phyloP scores from a whole-genome alignment of 2,888 invertebrate species.

The Artemia sinica region DNA sequence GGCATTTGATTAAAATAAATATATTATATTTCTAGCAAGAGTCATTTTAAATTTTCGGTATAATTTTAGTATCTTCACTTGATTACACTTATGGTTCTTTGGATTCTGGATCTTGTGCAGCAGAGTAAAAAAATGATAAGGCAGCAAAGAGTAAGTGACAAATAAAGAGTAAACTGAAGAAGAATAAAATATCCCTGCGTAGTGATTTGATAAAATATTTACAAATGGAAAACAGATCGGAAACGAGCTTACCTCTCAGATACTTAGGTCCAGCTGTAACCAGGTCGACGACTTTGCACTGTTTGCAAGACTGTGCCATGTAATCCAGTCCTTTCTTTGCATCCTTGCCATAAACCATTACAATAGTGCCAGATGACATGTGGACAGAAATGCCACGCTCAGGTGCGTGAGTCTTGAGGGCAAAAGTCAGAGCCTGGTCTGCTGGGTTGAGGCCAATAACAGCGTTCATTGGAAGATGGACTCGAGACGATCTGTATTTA shows the following conservation, averaged over 20 bases:
- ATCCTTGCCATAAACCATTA: constrained; percentile 23
- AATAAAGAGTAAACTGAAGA: too few relatives aligned
- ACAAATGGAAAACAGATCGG: neutral
- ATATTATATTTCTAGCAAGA: too few relatives aligned
- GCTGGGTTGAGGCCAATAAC: constrained; percentile 19
- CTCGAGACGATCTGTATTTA: constrained; percentile 19
- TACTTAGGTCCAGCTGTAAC: constrained; percentile 26
- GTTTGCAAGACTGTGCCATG: constrained; percentile 26
- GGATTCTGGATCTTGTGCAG: too few relatives aligned
- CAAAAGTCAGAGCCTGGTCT: constrained; percentile 15
- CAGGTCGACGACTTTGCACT: constrained; percentile 24
- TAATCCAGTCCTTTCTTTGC: constrained; percentile 23
- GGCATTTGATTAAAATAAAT: too few relatives aligned
- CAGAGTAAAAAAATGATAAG: too few relatives aligned
- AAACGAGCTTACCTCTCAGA: constrained; percentile 22
- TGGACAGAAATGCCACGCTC: constrained; percentile 16
- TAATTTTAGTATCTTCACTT: too few relatives aligned
- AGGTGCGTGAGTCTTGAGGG: constrained; percentile 19
- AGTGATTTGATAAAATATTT: neutral
- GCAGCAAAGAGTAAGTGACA: too few relatives aligned
- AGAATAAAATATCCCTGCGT: neutral
- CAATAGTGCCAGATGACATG: constrained; percentile 17
- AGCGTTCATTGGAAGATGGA: constrained; percentile 20
- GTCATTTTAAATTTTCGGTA: too few relatives aligned
- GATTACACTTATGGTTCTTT: too few relatives aligned